A percentile compares a stretch with the other conserved stretches of the same genome.
Evolutionary conservation across 2,113 vertebrate species (phyloP).

Genomic region (Cebus imitator): DNA sequence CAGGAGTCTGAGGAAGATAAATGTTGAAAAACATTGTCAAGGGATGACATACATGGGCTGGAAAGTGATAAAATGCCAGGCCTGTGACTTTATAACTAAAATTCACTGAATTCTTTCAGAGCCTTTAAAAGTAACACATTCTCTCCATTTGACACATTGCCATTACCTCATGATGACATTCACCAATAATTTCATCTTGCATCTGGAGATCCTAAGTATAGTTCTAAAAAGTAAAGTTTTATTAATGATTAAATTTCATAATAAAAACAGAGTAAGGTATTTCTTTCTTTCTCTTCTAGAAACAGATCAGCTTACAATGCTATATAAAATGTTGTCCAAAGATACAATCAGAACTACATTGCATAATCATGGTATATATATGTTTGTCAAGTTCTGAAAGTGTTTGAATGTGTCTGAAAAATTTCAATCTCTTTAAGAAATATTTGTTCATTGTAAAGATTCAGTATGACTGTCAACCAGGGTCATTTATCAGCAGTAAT

Average conservation of each 20-base stretch:
- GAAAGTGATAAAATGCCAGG: neutral
- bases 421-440: neutral
- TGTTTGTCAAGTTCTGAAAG: neutral
- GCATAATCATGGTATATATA: neutral
- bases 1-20: neutral
- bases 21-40: neutral
- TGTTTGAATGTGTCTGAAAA: neutral
- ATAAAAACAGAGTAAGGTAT: neutral
- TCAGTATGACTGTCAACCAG: neutral
- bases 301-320: neutral
- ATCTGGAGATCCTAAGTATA: neutral
- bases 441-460: neutral
- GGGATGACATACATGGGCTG: neutral
- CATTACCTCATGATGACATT: neutral
- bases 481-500: neutral
- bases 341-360: neutral
- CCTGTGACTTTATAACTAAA: slow-evolving; percentile 16
- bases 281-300: neutral
- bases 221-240: neutral
- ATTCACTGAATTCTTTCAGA: neutral
- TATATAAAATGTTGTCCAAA: neutral
- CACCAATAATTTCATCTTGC: neutral
- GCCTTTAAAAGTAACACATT: neutral
- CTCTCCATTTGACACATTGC: neutral
- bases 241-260: neutral